Evolutionary conservation across 2,888 invertebrate species (phyloP), one percentile per base, ranked within the genome.

Genomic region (Diarsia rubi): DNA sequence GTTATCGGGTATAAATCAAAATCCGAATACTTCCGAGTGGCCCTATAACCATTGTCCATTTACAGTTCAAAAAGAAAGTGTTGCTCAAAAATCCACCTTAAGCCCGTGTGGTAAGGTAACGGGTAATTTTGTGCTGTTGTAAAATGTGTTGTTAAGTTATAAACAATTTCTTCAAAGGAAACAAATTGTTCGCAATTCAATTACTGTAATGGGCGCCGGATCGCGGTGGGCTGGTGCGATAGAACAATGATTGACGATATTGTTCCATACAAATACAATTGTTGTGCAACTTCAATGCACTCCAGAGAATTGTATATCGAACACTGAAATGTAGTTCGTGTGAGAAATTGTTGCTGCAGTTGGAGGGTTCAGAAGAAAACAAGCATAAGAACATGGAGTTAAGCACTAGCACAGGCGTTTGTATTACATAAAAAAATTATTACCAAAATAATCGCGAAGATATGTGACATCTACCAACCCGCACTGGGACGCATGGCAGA

Each of bases 131-230:
- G 24, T 24, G 31, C 21, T 42, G 11, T 8, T 49, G 57, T 70
- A 21, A 69, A 74, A 27, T 74, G 78, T 68, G 62, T 79, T 86
- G 89, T 86, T 77, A 76, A 85, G 85, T 87, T 90, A 91, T 91
- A 91, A 92, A 93, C 91, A 92, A 92, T 92, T 91, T 92, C 90
- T 91, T 90, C 87, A 90, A 90, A 89, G 88, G 90, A 90, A 91
- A 93, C 93, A 92, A 93, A 93, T 92, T 90, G 92, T 89, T 88
- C 83, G 88, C 88, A 84, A 90, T 92, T 92, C 93, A 91, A 92
- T 93, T 92, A 91, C 90, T 88, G 90, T 91, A 92, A 93, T 92
- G 92, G 92, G 79, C 72, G 82, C 77, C 75, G 85, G 86, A 88
- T 87, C 79, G 70, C 74, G 81, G 74, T 70, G 73, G 80, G 37